A percentile compares a stretch with the other conserved stretches of the same genome.
phyloP scores from a whole-genome alignment of 1,140 invertebrate genomes.

The Macrostomum lignano region DNA sequence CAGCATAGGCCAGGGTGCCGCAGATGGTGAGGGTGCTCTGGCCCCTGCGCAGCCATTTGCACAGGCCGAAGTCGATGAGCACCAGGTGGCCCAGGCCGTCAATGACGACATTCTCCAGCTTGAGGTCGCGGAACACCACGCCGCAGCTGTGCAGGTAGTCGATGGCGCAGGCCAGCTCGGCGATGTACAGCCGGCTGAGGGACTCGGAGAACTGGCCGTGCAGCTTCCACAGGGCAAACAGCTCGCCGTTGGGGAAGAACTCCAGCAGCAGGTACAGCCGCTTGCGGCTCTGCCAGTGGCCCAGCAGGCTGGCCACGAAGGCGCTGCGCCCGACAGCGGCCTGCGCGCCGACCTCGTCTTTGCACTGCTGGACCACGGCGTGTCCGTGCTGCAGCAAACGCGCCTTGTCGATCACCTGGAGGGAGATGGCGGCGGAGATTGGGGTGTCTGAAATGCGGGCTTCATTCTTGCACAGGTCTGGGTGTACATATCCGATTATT shows the following conservation, averaged over 20 bases:
- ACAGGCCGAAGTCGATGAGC: constrained; percentile 64
- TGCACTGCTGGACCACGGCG: constrained; percentile 42
- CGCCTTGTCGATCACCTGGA: constrained; percentile 23
- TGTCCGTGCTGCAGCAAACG: constrained; percentile 41
- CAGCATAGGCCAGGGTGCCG: constrained; percentile 66
- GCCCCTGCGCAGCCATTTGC: constrained; percentile 52
- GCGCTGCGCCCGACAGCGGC: constrained; percentile 9
- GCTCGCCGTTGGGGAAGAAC: constrained; percentile 48
- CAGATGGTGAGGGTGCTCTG: constrained; percentile 51
- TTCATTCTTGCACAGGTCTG: no score
- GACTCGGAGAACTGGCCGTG: constrained; percentile 42
- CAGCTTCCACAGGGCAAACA: constrained; percentile 39
- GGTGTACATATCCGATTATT: no score
- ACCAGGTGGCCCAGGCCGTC: constrained; percentile 44
- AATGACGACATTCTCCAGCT: constrained; percentile 59
- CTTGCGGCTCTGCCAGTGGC: not conserved
- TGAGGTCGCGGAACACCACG: constrained; percentile 60
- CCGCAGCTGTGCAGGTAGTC: constrained; percentile 69
- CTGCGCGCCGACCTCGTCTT: constrained; percentile 49
- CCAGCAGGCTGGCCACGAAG: not conserved
- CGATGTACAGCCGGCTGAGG: constrained; percentile 46
- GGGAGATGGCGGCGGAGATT: no score
- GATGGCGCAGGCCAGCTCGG: constrained; percentile 42
- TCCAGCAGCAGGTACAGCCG: constrained; percentile 38
- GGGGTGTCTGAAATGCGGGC: no score